Conservation (phyloP, 1,140 invertebrate genomes). For the Euschistus heros region DNA sequence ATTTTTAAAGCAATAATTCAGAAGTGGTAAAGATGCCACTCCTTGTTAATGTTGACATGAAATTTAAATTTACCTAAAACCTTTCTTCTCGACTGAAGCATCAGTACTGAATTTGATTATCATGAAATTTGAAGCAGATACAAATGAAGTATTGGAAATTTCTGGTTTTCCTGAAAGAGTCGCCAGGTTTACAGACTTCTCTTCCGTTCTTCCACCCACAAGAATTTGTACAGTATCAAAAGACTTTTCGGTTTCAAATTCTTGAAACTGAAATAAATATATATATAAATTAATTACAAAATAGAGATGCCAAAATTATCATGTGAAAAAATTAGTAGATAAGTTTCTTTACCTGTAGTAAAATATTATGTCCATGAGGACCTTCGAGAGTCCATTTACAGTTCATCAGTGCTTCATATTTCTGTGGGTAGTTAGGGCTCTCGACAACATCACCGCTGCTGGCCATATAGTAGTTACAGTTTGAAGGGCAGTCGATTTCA, state of each 20-base stretch:
- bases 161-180: constrained; percentile 84
- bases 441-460: constrained; percentile 91
- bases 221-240: constrained; percentile 93
- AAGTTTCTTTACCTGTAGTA: constrained; percentile 50
- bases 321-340: background rate
- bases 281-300: too few species aligned
- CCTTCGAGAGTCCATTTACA: constrained; percentile 97
- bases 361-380: constrained; percentile 86
- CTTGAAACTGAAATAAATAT: constrained; percentile 64
- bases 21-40: too few species aligned
- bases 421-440: constrained; percentile 87
- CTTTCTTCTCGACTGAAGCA: constrained; percentile 83
- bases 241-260: constrained; percentile 93
- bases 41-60: too few species aligned
- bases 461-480: constrained; percentile 86
- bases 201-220: constrained; percentile 87
- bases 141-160: constrained; percentile 68
- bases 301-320: background rate
- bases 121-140: constrained; percentile 95
- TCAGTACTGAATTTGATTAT: constrained; percentile 94
- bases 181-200: constrained; percentile 80
- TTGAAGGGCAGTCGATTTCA: constrained; percentile 76
- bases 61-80: constrained; percentile 51
- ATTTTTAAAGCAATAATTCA: background rate
- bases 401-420: constrained; percentile 77